phyloP scores from a whole-genome alignment of 2,888 invertebrate genomes.

The Chrysopilus asiliformis region DNA sequence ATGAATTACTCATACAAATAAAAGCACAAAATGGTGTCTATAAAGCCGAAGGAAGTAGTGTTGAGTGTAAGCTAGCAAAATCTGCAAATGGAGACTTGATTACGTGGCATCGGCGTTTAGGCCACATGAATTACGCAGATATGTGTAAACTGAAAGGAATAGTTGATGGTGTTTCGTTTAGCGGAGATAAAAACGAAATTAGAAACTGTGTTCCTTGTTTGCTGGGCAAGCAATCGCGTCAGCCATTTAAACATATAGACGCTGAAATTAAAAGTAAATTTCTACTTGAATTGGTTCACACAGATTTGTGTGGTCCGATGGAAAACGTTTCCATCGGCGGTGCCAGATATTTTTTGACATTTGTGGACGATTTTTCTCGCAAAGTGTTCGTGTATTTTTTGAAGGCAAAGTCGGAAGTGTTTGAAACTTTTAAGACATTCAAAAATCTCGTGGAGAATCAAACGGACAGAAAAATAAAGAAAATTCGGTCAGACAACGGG shows the following conservation, averaged over 20 bases:
- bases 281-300: conserved; percentile 24
- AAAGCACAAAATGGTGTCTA: not conserved
- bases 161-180: conserved; percentile 6
- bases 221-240: conserved; percentile 15
- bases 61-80: conserved; percentile 5
- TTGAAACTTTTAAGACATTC: conserved; percentile 18
- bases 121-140: conserved; percentile 12
- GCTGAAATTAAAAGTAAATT: conserved; percentile 13
- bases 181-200: too few species aligned
- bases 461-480: conserved; percentile 16
- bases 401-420: conserved; percentile 24
- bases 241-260: conserved; percentile 13
- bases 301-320: conserved; percentile 29
- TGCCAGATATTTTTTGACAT: conserved; percentile 25
- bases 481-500: conserved; percentile 19
- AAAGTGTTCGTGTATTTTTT: conserved; percentile 27
- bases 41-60: not conserved
- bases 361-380: conserved; percentile 31
- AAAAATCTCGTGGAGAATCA: conserved; percentile 20
- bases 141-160: conserved; percentile 9
- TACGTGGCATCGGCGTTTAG: conserved; percentile 15
- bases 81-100: not conserved
- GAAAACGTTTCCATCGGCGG: conserved; percentile 23
- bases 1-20: not conserved
- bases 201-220: conserved; percentile 16